Evolutionary conservation across 2,113 vertebrate genomes (phyloP).

Genomic region (Ia io): DNA sequence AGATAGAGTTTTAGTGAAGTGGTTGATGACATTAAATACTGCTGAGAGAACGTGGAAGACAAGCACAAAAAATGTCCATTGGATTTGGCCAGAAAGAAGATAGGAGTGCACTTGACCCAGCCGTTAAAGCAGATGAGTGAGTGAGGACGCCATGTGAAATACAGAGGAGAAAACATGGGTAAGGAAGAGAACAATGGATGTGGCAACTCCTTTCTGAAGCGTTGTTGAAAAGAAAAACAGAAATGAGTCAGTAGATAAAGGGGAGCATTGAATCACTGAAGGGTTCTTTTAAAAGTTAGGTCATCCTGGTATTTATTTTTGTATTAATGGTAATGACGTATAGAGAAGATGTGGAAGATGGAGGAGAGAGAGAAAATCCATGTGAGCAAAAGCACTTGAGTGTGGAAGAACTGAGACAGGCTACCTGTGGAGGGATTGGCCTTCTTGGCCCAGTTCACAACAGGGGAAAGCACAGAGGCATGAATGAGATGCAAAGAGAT

Average conservation of each 20-base stretch:
- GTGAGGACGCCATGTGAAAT: neutral
- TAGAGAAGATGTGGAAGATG: neutral
- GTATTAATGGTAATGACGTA: neutral
- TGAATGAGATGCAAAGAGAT: rapidly evolving
- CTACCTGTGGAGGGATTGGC: neutral
- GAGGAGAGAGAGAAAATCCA: neutral
- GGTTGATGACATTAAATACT: neutral
- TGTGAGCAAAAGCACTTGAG: neutral
- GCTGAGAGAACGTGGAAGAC: neutral
- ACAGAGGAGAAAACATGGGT: neutral
- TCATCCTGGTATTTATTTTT: neutral
- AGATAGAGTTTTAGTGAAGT: neutral
- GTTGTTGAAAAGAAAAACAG: neutral
- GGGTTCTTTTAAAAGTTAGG: neutral
- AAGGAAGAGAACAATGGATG: rapidly evolving
- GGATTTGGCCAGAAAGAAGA: neutral
- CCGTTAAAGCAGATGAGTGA: neutral
- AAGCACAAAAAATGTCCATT: neutral
- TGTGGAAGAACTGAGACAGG: neutral
- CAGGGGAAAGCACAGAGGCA: rapidly evolving
- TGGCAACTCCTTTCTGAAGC: neutral
- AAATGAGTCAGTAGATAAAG: neutral
- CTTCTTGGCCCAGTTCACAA: neutral
- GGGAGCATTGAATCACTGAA: neutral
- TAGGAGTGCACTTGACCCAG: neutral